Conservation (phyloP, 2,888 invertebrate genomes). For the Euzetes globulus region DNA sequence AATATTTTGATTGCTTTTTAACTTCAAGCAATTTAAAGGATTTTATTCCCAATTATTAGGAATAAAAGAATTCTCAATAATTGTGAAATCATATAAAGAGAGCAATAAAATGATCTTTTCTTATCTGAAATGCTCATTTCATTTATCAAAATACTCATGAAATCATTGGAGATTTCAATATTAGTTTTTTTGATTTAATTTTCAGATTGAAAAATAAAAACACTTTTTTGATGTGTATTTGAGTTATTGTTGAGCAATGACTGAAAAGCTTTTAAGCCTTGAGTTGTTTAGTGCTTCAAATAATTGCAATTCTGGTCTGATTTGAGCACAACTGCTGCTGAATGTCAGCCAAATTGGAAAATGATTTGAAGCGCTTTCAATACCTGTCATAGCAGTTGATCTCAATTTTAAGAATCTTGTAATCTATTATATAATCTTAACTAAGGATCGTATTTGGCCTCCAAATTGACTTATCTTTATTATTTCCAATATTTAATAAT, state of each 20-base stretch:
- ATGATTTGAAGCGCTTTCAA: not conserved
- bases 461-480: not conserved
- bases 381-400: not conserved
- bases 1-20: too few relatives aligned
- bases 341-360: not conserved
- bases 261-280: not conserved
- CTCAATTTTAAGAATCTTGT: not conserved
- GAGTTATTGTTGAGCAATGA: not conserved
- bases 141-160: too few relatives aligned
- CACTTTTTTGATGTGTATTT: not conserved
- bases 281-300: not conserved
- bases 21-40: too few relatives aligned
- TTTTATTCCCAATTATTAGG: too few relatives aligned
- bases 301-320: not conserved
- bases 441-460: not conserved
- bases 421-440: constrained; percentile 3
- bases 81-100: too few relatives aligned
- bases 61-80: too few relatives aligned
- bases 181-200: too few relatives aligned
- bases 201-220: too few relatives aligned
- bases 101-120: too few relatives aligned
- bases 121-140: too few relatives aligned
- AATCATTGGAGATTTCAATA: too few relatives aligned
- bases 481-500: too few relatives aligned
- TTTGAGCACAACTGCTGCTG: not conserved